A percentile compares a stretch with the other conserved stretches of the same genome.
Conservation (phyloP, 1,140 invertebrate species). For the Sweltsa coloradensis region DNA sequence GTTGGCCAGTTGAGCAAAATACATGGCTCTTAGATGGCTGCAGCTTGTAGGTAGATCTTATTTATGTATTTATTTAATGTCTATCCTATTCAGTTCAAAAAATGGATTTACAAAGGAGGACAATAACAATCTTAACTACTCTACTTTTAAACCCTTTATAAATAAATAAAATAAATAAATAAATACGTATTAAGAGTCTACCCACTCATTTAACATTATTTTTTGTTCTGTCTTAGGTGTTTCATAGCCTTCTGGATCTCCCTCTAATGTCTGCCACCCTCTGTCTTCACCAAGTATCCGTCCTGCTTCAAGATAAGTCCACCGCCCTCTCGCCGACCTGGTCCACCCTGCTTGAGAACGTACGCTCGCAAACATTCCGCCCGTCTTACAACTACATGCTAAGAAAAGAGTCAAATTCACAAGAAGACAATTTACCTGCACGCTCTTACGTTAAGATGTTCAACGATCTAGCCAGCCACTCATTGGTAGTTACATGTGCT, state of each 20-base stretch:
- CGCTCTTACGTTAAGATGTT: conserved; percentile 5
- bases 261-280: conserved; percentile 15
- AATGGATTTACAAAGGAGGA: too few species aligned
- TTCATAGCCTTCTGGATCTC: conserved; percentile 14
- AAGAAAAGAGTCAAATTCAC: background rate
- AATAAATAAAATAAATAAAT: too few species aligned
- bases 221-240: conserved; percentile 7
- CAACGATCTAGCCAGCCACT: conserved; percentile 5
- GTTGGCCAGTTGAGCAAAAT: too few species aligned
- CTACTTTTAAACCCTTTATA: too few species aligned
- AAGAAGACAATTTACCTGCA: background rate
- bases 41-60: too few species aligned
- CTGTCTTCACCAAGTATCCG: conserved; percentile 12
- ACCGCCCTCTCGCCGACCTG: background rate
- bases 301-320: conserved; percentile 1
- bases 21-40: too few species aligned
- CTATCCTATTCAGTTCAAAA: too few species aligned
- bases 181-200: too few species aligned
- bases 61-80: too few species aligned
- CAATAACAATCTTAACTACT: too few species aligned
- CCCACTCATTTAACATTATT: too few species aligned
- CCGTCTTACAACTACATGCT: conserved; percentile 8
- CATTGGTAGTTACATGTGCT: conserved; percentile 7
- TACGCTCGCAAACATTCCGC: background rate
- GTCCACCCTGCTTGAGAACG: conserved; percentile 2